Base-by-base conservation (phyloP, 30 jellyfish, hydroid and myxozoan species). In the Aurelia aurita complex sp. Pacific region DNA sequence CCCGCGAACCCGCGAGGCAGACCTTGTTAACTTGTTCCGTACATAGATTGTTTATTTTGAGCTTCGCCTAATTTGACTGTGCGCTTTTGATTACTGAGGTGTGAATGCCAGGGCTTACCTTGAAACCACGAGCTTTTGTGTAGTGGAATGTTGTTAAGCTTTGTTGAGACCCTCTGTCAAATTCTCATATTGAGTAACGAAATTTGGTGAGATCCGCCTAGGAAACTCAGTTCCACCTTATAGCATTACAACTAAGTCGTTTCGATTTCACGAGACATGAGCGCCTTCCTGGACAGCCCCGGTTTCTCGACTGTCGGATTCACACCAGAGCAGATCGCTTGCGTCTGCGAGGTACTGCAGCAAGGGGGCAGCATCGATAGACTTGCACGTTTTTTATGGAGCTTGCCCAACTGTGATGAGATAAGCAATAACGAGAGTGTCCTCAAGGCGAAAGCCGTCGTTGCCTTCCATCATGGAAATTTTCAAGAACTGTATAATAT, bases 251-350 rank as follows among this genome's bases (percentile, higher is more conserved):
- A 76, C 59, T 70, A 68, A 81, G 90, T 81, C 90, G 90, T 82
- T 66, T 79, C 89, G 89, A 79, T 79, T 79, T 79, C 89, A 79
- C 52, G 80, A 50, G 76, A 53, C 87, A 87, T 87, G 96, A 87
- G 90, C 74, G 85, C 80, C 80, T 87, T 65, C 84, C 77, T 80
- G 90, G 92, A 88, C 46, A 73, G 90, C 46, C 79, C 87, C 74
- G 84, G 87, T n/a, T 74, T 75, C 67, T 66, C 91, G 52, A 82
- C 94, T 23, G 87, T 74, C 61, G 93, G 96, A 63, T 92, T 87
- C 90, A 92, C 98, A 53, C 96, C 95, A 36, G 98, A 92, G 77
- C 98, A 92, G 85, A 81, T 92, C 70, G 98, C 98, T 14, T 92
- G 98, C 82, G 97, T 92, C 55, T 92, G 97, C 53, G 97, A 92